Conservation (phyloP, 2,113 vertebrate species). For the Natator depressus region DNA sequence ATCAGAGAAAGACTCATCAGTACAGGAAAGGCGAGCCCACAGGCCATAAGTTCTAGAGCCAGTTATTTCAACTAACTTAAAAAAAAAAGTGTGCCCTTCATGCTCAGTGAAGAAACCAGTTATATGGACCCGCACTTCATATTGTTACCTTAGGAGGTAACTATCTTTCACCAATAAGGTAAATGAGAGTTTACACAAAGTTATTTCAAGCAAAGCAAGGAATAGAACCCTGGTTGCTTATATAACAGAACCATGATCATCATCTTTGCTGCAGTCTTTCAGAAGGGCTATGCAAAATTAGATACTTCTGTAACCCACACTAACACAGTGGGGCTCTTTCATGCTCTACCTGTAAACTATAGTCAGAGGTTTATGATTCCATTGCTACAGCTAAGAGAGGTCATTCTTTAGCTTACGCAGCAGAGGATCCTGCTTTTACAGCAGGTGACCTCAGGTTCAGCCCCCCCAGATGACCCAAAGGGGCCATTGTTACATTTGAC, state of each 20-base stretch:
- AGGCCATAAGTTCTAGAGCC: not conserved
- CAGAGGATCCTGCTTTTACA: not conserved
- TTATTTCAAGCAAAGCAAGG: not conserved
- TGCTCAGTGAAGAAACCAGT: no score
- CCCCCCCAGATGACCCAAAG: not conserved
- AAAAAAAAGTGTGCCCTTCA: no score
- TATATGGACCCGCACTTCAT: not conserved
- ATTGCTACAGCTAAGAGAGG: not conserved
- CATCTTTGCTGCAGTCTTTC: not conserved
- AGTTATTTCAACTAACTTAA: not conserved
- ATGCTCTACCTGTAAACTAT: no score
- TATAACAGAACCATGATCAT: not conserved
- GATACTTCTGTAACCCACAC: not conserved
- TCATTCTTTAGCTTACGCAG: rapidly evolving
- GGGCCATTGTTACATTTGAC: no score
- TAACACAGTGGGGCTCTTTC: no score
- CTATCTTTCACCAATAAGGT: not conserved
- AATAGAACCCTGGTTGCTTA: not conserved
- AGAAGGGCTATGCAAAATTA: not conserved
- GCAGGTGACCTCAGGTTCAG: not conserved
- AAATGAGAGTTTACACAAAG: not conserved
- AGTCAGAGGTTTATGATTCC: no score
- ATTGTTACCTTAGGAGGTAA: not conserved
- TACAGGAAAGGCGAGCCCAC: not conserved
- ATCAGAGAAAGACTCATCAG: not conserved